phyloP scores from a whole-genome alignment of 2,113 vertebrate species.

The Oncorhynchus keta region DNA sequence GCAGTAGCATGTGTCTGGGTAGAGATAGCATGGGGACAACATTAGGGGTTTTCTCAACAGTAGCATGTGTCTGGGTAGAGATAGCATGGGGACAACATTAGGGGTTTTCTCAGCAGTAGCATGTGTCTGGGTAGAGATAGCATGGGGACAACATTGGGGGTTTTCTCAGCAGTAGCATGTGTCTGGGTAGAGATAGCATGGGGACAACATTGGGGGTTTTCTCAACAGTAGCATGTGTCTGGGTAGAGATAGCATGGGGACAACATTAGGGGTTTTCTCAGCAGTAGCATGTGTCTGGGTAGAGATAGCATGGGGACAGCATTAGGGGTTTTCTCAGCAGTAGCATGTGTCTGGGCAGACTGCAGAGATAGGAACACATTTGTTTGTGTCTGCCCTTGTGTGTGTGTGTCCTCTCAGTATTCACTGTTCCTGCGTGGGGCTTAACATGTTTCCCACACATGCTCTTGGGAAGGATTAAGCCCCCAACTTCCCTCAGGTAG shows the following conservation, averaged over 20 bases:
- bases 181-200: slow-evolving; percentile 2
- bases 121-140: slow-evolving; percentile 5
- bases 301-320: too few species aligned
- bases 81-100: too few species aligned
- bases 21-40: slow-evolving; percentile 1
- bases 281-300: not conserved
- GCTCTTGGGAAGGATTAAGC: slow-evolving; percentile 6
- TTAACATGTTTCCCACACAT: not conserved
- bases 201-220: too few species aligned
- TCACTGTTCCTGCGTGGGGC: slow-evolving; percentile 23
- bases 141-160: not conserved
- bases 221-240: too few species aligned
- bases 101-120: too few species aligned
- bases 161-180: not conserved
- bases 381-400: slow-evolving; percentile 6
- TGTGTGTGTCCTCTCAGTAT: slow-evolving; percentile 11
- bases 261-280: not conserved
- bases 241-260: too few species aligned
- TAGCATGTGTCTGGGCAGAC: slow-evolving; percentile 8
- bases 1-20: not conserved
- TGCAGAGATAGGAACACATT: too few species aligned
- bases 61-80: slow-evolving; percentile 5
- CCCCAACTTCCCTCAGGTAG: slow-evolving; percentile 42
- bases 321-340: not conserved
- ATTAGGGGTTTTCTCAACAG: not conserved